These are phyloP conservation scores for Cecidostiba fungosa DNA, from an alignment of 2,888 invertebrate genomes.

Conservation along the genomic window DNA sequence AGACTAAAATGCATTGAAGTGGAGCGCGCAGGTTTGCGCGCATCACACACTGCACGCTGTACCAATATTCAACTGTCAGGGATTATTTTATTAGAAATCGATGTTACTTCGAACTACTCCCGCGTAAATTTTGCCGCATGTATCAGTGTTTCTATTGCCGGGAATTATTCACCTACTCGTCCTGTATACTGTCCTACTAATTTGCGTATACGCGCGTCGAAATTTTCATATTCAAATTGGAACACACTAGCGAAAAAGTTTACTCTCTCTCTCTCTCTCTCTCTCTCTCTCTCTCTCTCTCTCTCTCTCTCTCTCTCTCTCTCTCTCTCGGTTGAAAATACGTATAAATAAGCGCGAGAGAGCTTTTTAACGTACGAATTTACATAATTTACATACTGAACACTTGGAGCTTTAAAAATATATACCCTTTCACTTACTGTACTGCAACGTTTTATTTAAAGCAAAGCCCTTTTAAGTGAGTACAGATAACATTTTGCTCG, in stretches of 20 bases:
- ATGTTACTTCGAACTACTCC: constrained; percentile 19
- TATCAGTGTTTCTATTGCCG: not conserved
- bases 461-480: not conserved
- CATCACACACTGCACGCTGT: not conserved
- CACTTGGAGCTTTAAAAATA: not conserved
- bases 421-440: not conserved
- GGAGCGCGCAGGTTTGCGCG: not conserved
- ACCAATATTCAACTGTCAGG: constrained; percentile 25
- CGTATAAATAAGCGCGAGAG: not conserved
- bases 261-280: not conserved
- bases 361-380: not conserved
- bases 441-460: not conserved
- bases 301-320: too few relatives aligned
- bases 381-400: not conserved
- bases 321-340: not conserved
- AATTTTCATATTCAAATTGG: constrained; percentile 5
- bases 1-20: constrained; percentile 31
- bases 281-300: too few relatives aligned
- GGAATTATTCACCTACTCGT: not conserved
- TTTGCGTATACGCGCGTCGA: not conserved
- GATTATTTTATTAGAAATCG: constrained; percentile 37
- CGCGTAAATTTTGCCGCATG: not conserved
- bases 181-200: not conserved
- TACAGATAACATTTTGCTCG: not conserved
- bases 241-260: not conserved